Percentiles rank a stretch among this genome's conserved stretches.
Conservation (phyloP, 2,888 invertebrate species). For the Chrysodeixis includens region DNA sequence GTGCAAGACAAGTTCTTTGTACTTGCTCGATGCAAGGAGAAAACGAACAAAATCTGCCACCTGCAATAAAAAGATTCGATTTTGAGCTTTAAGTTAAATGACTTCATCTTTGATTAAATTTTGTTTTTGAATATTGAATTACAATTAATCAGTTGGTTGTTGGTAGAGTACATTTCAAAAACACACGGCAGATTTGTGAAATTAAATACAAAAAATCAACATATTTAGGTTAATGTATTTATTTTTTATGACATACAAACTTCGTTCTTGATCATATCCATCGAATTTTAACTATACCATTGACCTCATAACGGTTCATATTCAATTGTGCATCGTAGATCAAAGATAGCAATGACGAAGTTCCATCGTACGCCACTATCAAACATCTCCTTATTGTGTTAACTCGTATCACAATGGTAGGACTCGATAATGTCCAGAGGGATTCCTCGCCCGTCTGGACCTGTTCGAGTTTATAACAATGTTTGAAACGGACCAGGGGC, state of each 20-base stretch:
- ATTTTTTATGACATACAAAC: neutral
- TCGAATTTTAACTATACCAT: constrained; percentile 24
- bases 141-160: no score
- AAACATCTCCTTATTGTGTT: constrained; percentile 60
- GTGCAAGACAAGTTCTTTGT: constrained; percentile 94
- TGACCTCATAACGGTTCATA: constrained; percentile 55
- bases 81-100: neutral
- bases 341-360: constrained; percentile 48
- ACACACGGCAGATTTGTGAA: neutral
- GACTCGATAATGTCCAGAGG: constrained; percentile 69
- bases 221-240: neutral
- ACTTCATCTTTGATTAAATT: neutral
- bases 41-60: constrained; percentile 98
- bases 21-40: constrained; percentile 99
- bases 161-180: neutral
- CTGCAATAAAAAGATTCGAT: constrained; percentile 77
- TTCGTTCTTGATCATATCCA: neutral
- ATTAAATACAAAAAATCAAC: no score
- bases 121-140: neutral
- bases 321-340: constrained; percentile 62
- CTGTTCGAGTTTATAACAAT: constrained; percentile 68
- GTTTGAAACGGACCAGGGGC: constrained; percentile 73
- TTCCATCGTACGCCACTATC: constrained; percentile 59
- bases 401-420: constrained; percentile 66
- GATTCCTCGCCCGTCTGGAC: constrained; percentile 63